Percentiles rank a stretch among this genome's conserved stretches.
phyloP scores from a whole-genome alignment of 2,113 vertebrate genomes.

The Paralichthys olivaceus region DNA sequence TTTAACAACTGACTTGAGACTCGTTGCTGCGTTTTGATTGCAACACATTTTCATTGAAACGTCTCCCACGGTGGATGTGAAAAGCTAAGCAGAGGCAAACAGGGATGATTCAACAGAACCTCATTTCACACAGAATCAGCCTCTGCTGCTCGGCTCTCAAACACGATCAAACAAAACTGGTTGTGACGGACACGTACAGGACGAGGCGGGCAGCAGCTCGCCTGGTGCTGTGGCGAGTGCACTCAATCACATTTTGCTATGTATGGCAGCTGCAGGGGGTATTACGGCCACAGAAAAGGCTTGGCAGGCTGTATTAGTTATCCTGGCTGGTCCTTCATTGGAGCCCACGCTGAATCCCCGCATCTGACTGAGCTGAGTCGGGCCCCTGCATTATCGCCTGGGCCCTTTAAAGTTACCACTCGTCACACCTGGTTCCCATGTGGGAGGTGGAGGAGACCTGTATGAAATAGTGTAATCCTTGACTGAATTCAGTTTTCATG shows the following conservation, averaged over 20 bases:
- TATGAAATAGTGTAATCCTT: conserved; percentile 1
- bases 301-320: conserved; percentile 47
- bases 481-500: background rate
- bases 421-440: conserved; percentile 48
- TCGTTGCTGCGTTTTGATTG: too few species aligned
- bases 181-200: conserved; percentile 12
- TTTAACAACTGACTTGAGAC: too few species aligned
- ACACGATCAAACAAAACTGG: background rate
- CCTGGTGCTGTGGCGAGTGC: background rate
- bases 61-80: background rate
- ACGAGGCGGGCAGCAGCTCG: too few species aligned
- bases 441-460: background rate
- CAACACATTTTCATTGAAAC: too few species aligned
- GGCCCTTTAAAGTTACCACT: conserved; percentile 34
- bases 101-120: background rate
- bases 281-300: conserved; percentile 1
- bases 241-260: conserved; percentile 42
- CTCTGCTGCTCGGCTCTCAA: background rate
- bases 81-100: background rate
- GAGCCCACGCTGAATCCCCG: conserved; percentile 52
- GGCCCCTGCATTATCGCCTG: conserved; percentile 67
- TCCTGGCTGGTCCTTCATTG: conserved; percentile 56
- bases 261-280: conserved; percentile 24
- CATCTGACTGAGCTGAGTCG: conserved; percentile 49
- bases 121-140: background rate